Percentiles rank a stretch among this genome's conserved stretches.
phyloP scores from a whole-genome alignment of 2,888 invertebrate genomes.

The Griposia aprilina region DNA sequence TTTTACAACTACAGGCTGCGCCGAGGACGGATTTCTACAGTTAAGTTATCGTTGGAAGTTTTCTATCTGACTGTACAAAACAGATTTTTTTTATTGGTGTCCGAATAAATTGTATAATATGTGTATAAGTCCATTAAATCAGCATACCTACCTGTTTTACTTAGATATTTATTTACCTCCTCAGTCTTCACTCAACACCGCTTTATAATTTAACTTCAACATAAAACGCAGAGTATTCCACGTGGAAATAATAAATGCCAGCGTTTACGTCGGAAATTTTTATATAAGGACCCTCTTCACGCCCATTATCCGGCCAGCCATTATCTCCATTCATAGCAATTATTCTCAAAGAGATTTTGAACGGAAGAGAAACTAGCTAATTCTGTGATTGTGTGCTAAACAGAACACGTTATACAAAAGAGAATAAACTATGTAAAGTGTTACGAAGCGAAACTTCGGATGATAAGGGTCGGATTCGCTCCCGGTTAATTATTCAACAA shows the following conservation, averaged over 20 bases:
- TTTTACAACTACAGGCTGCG: too few relatives aligned
- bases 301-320: neutral
- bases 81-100: too few relatives aligned
- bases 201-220: conserved; percentile 34
- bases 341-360: conserved; percentile 51
- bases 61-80: too few relatives aligned
- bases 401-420: conserved; percentile 67
- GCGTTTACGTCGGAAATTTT: conserved; percentile 26
- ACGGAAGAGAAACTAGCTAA: conserved; percentile 35
- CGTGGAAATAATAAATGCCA: conserved; percentile 58
- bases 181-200: neutral
- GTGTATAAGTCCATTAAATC: too few relatives aligned
- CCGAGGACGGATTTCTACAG: too few relatives aligned
- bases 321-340: conserved; percentile 36
- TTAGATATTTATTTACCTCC: conserved; percentile 6
- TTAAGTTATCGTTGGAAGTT: too few relatives aligned
- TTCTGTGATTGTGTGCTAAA: conserved; percentile 51
- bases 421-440: conserved; percentile 79
- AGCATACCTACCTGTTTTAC: too few relatives aligned
- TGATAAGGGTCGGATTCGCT: conserved; percentile 81
- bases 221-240: conserved; percentile 26
- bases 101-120: too few relatives aligned
- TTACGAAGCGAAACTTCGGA: conserved; percentile 80
- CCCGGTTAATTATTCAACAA: conserved; percentile 84
- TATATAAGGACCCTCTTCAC: conserved; percentile 21